Evolutionary conservation across 2,113 vertebrate species (phyloP).

Genomic region (Daphoenositta chrysoptera): DNA sequence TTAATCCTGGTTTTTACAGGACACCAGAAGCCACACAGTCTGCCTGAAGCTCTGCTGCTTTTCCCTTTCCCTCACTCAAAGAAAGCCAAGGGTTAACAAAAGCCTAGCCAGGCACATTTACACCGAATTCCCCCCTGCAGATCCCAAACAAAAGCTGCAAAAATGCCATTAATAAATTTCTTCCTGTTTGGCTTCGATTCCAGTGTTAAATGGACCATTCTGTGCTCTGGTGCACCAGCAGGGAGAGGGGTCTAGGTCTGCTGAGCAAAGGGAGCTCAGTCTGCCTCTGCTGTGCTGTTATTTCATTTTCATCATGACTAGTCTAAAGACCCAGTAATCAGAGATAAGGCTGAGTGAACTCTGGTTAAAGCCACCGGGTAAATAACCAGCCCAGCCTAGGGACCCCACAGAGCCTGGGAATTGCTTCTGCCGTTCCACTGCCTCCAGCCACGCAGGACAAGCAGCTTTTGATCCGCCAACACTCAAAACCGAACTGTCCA

Average conservation of each 20-base stretch:
- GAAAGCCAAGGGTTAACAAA: background rate
- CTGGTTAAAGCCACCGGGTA: background rate
- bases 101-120: background rate
- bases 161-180: slow-evolving; percentile 11
- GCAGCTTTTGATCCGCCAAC: background rate
- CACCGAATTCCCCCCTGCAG: background rate
- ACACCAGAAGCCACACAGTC: rapidly evolving
- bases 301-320: background rate
- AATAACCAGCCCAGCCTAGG: background rate
- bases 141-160: background rate
- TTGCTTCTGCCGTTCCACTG: background rate
- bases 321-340: background rate
- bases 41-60: background rate
- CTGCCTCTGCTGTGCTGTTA: background rate
- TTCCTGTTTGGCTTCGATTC: background rate
- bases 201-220: background rate
- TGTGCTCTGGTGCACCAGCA: background rate
- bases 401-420: background rate
- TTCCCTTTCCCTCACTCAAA: background rate
- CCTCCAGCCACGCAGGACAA: background rate
- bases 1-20: background rate
- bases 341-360: background rate
- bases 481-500: background rate
- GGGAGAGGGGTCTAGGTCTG: background rate
- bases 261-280: background rate